A percentile compares a stretch with the other conserved stretches of the same genome.
Evolutionary conservation across 1,140 invertebrate genomes (phyloP).

Genomic region (Dreissena polymorpha): DNA sequence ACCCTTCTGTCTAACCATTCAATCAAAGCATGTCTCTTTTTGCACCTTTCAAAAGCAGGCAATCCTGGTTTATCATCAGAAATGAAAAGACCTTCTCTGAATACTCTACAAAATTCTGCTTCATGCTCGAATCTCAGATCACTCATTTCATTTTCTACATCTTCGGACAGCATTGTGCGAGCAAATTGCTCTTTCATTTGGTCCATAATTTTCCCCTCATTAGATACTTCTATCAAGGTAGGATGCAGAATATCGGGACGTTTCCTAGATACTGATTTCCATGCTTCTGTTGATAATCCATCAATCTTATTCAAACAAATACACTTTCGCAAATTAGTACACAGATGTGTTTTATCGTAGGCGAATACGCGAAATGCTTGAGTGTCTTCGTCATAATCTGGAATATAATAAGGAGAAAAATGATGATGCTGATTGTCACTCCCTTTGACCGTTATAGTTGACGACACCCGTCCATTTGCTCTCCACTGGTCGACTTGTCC

Average conservation of each 20-base stretch:
- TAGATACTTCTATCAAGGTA: constrained; percentile 8
- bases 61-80: constrained; percentile 19
- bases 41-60: not conserved
- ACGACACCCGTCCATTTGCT: not conserved
- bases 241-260: constrained; percentile 4
- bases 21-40: not conserved
- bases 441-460: not conserved
- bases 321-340: constrained; percentile 15
- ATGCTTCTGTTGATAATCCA: constrained; percentile 15
- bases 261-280: not conserved
- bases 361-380: constrained; percentile 2
- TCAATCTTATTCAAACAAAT: constrained; percentile 27
- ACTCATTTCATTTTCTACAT: not conserved
- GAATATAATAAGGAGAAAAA: constrained; percentile 8
- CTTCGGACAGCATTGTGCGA: constrained; percentile 6
- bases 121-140: not conserved
- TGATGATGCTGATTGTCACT: not conserved
- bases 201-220: constrained; percentile 13
- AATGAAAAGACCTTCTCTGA: not conserved
- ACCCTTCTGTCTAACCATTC: constrained; percentile 7
- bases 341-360: constrained; percentile 37
- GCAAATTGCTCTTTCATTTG: constrained; percentile 8
- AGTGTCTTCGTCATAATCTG: not conserved
- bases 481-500: not conserved
- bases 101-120: not conserved